Evolutionary conservation across 2,113 vertebrate genomes (phyloP), one percentile per base, ranked within the genome.

Genomic region (Petrocephalus microphthalmus): DNA sequence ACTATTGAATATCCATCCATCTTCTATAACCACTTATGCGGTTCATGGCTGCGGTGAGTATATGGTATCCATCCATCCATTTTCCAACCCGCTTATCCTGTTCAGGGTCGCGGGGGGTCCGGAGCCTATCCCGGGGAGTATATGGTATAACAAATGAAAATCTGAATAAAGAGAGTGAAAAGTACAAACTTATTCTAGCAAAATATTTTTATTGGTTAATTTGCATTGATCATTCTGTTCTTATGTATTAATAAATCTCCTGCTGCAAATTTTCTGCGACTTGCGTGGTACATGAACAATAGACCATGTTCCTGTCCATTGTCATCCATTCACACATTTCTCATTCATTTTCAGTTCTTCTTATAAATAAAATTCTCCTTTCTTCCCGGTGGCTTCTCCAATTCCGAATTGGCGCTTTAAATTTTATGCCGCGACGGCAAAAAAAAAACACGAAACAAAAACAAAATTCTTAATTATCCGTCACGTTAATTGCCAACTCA

Each of bases 401-500:
- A 52, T 54, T 33, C 6, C 8, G 49, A 52, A 78, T 33, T 25
- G 25, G 64, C 53, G 47, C 60, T 87, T 52, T 52, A 37, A 78
- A 53, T 20, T 67, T 88, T 84, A 54, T 5, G 22, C 56, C 60
- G 82, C n/a, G 84, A 85, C 88, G 11, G 25, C 60, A 52, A 37
- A 47, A 87, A 87, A 47, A 87, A 78, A 33, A 74, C 42, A 87
- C 2, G 15, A 87, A 87, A 85, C 84, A 22, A 47, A 85, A 53
- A 42, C 53, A 82, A 88, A 90, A 37, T 81, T 87, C 90, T 92
- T 91, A 91, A 91, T 94, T 93, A 95, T 94, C 92, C 93, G 86
- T 90, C 54, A 89, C 91, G 42, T 93, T 96, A 93, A 94, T 94
- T 92, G 92, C 92, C 92, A 91, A 90, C 93, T 91, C 91, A 89